Conservation (phyloP, 2,888 invertebrate genomes). For the Nemotelus pantherinus region DNA sequence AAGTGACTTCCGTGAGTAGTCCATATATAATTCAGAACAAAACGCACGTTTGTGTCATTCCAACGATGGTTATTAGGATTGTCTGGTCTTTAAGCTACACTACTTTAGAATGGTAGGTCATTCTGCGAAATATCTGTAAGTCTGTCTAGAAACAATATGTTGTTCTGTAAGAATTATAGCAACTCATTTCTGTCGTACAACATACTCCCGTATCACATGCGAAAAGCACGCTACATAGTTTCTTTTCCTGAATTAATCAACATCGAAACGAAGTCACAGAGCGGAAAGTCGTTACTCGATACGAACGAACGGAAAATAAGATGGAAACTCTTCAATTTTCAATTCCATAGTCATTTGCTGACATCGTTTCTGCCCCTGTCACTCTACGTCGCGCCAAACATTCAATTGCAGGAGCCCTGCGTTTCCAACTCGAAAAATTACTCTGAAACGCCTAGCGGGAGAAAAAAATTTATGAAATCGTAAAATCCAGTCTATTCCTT, state of each 20-base stretch:
- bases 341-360: background rate
- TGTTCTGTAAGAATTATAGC: too few species aligned
- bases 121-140: too few species aligned
- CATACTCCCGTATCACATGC: background rate
- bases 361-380: background rate
- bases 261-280: background rate
- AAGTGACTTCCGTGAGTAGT: too few species aligned
- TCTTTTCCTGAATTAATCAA: constrained; percentile 9
- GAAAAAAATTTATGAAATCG: constrained; percentile 34
- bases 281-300: constrained; percentile 12
- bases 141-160: too few species aligned
- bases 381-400: background rate
- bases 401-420: background rate
- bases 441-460: background rate
- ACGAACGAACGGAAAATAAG: constrained; percentile 10
- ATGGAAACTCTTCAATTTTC: constrained; percentile 20
- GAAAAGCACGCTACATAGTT: background rate
- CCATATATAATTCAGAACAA: too few species aligned
- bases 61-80: too few species aligned
- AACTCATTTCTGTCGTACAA: background rate
- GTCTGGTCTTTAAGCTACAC: too few species aligned
- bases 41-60: too few species aligned
- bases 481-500: constrained; percentile 17
- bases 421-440: background rate
- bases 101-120: too few species aligned